Conservation (phyloP, 1,140 invertebrate genomes). For the Drosophila punjabiensis region DNA sequence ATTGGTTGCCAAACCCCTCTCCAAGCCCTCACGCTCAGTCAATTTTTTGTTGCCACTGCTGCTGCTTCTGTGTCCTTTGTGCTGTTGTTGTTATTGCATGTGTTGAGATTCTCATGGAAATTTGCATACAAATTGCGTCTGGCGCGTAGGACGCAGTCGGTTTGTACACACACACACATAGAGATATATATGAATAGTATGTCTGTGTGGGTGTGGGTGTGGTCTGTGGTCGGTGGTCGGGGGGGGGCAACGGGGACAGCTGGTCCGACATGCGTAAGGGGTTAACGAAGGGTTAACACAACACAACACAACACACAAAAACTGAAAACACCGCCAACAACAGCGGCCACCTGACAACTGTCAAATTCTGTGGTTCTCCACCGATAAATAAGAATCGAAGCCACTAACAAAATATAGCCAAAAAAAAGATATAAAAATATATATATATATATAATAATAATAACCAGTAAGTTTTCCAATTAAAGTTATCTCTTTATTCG, state of each 20-base stretch:
- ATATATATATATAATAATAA: not conserved
- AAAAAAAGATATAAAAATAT: not conserved
- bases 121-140: slow-evolving; percentile 85
- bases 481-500: slow-evolving; percentile 12
- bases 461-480: not conserved
- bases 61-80: slow-evolving; percentile 37
- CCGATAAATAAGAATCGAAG: slow-evolving; percentile 38
- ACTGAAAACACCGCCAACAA: slow-evolving; percentile 5
- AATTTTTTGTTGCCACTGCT: slow-evolving; percentile 47
- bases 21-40: slow-evolving; percentile 31
- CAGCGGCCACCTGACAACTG: slow-evolving; percentile 47
- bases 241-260: slow-evolving; percentile 7
- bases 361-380: slow-evolving; percentile 40
- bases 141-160: slow-evolving; percentile 63
- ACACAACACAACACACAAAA: slow-evolving; percentile 34
- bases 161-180: not conserved
- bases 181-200: not conserved
- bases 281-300: slow-evolving; percentile 59
- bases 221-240: not conserved
- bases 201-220: not conserved
- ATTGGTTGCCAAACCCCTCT: slow-evolving; percentile 43
- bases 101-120: slow-evolving; percentile 84
- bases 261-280: slow-evolving; percentile 50
- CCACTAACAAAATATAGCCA: not conserved
- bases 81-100: slow-evolving; percentile 66